Evolutionary conservation across 1,140 invertebrate genomes (phyloP).

Genomic region (Drosophila orosa): DNA sequence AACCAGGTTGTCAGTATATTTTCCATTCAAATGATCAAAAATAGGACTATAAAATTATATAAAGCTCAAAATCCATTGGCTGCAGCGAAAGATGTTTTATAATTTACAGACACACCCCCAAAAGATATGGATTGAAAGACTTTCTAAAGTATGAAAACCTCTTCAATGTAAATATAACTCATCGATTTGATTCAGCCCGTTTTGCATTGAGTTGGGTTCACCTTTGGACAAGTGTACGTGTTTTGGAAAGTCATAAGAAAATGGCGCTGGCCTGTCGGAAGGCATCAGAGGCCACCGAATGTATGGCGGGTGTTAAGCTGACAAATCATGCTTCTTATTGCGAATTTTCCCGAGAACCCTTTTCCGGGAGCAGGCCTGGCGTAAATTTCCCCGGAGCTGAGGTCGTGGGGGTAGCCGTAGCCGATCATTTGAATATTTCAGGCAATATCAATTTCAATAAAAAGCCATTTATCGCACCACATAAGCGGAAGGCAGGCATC

Average conservation of each 20-base stretch:
- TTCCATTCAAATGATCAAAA: neutral
- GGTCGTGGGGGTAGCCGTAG: constrained; percentile 12
- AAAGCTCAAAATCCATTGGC: neutral
- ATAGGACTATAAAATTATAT: neutral
- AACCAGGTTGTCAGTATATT: neutral
- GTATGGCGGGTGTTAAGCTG: constrained; percentile 78
- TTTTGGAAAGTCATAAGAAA: constrained; percentile 22
- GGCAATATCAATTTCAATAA: constrained; percentile 84
- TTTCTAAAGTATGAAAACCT: constrained; percentile 25
- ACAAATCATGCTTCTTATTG: constrained; percentile 83
- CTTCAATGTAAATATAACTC: constrained; percentile 9
- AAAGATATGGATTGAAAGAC: constrained; percentile 9
- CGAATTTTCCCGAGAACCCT: constrained; percentile 52
- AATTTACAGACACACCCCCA: constrained; percentile 2
- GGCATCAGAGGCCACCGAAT: constrained; percentile 37
- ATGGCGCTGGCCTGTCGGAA: constrained; percentile 45
- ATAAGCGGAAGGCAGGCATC: constrained; percentile 56
- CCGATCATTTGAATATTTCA: constrained; percentile 76
- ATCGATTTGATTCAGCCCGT: constrained; percentile 14
- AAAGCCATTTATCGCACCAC: constrained; percentile 84
- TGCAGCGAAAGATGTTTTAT: constrained; percentile 7
- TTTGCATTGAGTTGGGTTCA: constrained; percentile 7
- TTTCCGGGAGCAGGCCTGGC: constrained; percentile 30
- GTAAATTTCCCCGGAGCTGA: constrained; percentile 34
- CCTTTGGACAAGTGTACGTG: constrained; percentile 2